Percentiles rank a stretch among this genome's conserved stretches.
Evolutionary conservation across 2,113 vertebrate species (phyloP).

Genomic region (Ophiodon elongatus): DNA sequence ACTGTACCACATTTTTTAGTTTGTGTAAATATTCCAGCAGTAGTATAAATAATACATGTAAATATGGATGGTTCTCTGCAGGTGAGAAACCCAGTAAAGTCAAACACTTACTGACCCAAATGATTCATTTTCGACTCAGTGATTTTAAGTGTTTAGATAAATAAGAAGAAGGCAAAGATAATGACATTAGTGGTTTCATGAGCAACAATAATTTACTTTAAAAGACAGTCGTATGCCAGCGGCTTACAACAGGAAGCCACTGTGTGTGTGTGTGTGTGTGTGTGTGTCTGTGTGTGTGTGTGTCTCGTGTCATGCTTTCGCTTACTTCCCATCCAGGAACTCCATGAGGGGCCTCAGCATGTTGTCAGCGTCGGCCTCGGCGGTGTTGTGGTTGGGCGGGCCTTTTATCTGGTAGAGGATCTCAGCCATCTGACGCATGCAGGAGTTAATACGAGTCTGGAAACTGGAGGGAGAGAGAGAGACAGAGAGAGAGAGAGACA

Average conservation of each 20-base stretch:
- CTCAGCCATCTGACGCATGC: conserved; percentile 95
- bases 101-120: too few relatives aligned
- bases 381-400: conserved; percentile 90
- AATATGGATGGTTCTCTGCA: too few relatives aligned
- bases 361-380: conserved; percentile 92
- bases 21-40: too few relatives aligned
- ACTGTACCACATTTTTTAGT: too few relatives aligned
- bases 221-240: background rate
- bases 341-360: conserved; percentile 96
- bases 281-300: background rate
- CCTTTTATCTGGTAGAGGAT: conserved; percentile 95
- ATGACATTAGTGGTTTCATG: background rate
- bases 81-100: too few relatives aligned
- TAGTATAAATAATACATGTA: too few relatives aligned
- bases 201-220: background rate
- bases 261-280: background rate
- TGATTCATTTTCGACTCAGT: background rate
- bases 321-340: conserved; percentile 97
- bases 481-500: too few relatives aligned
- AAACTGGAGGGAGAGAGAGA: conserved; percentile 85
- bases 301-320: background rate
- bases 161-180: background rate
- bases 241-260: background rate
- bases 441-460: conserved; percentile 90
- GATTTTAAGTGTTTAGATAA: background rate